Evolutionary conservation across 1,140 invertebrate genomes (phyloP), one percentile per base, ranked within the genome.

Genomic region (Andrena cerasifolii): DNA sequence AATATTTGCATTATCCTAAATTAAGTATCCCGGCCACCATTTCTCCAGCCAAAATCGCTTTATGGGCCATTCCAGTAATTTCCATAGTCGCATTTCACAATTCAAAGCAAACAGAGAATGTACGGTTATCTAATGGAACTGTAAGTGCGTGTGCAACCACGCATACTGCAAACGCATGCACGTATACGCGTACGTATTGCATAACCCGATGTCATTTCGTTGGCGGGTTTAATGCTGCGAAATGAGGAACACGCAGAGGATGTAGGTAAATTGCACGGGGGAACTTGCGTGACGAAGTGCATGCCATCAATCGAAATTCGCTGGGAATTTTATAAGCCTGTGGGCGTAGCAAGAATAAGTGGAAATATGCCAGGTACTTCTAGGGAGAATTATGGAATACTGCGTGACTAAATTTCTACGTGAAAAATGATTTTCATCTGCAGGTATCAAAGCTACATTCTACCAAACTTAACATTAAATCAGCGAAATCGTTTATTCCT

Each of bases 201-300:
- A 78, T 75, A 75, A 82, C 71, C 51, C 49, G 56, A 51, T 51
- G 63, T 54, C 62, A 51, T 85, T 83, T 83, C 68, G 75, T 83
- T 80, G 74, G 58, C 21, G 14, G 21, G 59, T 58, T 31, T 45
- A 63, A 67, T 65, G 36, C 33, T 24, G 51, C 49, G 21, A 58
- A 81, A 59, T 59, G 72, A 40, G 53, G 43, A 62, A 53, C 70
- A 75, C 67, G 49, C 33, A 53, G 16, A n/a, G 66, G 58, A 80
- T 78, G 80, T 75, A 68, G 70, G 80, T 78, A 85, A 83, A 75
- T 74, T 75, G 40, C 51, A 78, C 47, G 65, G 54, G n/a, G 56
- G 73, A 81, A 82, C 81, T 84, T 79, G 76, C 72, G 51, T 61
- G 24, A 53, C 68, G 59, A 66, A 68, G 75, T 40, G 76, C 26